Evolutionary conservation across 2,113 vertebrate genomes (phyloP), one percentile per base, ranked within the genome.

Genomic region (Paracanthobrama guichenoti): DNA sequence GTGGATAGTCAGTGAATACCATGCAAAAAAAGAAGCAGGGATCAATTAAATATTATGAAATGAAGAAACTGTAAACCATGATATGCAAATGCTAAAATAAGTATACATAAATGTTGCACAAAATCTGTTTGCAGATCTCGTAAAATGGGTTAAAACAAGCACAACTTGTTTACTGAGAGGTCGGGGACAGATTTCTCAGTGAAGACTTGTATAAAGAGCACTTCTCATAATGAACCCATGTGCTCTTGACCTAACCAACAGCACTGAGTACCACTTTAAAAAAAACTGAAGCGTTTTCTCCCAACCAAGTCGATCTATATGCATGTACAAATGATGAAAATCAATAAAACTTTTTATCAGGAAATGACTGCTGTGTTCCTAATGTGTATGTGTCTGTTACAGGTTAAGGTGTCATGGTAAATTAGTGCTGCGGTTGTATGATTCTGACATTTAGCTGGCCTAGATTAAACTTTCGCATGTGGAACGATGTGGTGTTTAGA

Each of bases 331-430:
- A 71, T 26, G 26, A 59, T 59, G 55, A 78, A 84, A 88, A 81
- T 83, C 77, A 88, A 88, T 86, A 84, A 87, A 88, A 72, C 39
- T 39, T 39, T 83, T 50, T 75, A 31, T 83, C 71, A 74, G 67
- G 60, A 77, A 79, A 60, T 3, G 18, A n/a, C 64, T 79, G 35
- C 44, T n/a, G 16, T 18, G 1, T 64, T 8, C 66, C 28, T 66
- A 0, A 24, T 39, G 3, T 31, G 3, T 28, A 22, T 22, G 13
- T 13, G 22, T 72, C 12, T 46, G 71, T 48, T n/a, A 8, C 12
- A 46, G 26, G 48, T 73, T 1, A 46, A 26, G 2, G 46, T 24
- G 20, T 72, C 22, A 44, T 2, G 4, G 64, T 39, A 67, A 67
- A 67, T 39, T 20, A 39, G 16, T 9, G 26, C 64, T 24, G 69